A percentile compares a stretch with the other conserved stretches of the same genome.
Conservation (phyloP, 2,113 vertebrate genomes). For the Psittacus erithacus region DNA sequence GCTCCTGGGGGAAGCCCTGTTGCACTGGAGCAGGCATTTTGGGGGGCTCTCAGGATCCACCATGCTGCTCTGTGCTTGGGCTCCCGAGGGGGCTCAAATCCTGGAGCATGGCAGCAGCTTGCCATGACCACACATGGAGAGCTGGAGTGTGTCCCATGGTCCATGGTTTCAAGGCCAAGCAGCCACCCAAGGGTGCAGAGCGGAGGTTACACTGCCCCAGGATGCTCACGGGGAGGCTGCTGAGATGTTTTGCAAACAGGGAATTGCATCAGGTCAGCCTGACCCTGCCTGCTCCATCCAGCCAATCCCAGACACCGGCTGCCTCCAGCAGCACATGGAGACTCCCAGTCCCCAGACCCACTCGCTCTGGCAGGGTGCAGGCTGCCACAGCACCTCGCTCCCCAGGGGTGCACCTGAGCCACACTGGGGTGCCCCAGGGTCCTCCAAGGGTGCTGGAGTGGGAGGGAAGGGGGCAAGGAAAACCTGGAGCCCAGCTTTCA, state of each 20-base stretch:
- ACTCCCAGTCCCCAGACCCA: rapidly evolving
- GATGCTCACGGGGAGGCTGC: rapidly evolving
- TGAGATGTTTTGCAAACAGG: neutral
- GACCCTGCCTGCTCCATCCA: neutral
- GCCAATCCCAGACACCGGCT: rapidly evolving
- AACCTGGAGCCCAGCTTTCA: neutral
- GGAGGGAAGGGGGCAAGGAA: neutral
- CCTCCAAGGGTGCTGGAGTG: neutral
- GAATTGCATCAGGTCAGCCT: neutral
- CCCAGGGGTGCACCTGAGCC: neutral
- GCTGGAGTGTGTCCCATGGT: rapidly evolving
- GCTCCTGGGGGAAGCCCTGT: neutral
- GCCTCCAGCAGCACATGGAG: neutral
- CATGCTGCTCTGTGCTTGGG: neutral
- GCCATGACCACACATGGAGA: rapidly evolving
- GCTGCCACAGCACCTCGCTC: rapidly evolving
- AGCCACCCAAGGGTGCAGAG: rapidly evolving
- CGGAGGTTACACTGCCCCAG: neutral
- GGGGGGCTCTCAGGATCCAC: rapidly evolving
- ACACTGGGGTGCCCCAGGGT: neutral
- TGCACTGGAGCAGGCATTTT: rapidly evolving
- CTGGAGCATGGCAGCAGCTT: neutral
- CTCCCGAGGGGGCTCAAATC: rapidly evolving
- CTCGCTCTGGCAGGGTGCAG: rapidly evolving
- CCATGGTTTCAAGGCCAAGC: rapidly evolving